Percentiles rank a stretch among this genome's conserved stretches.
Evolutionary conservation across 2,888 invertebrate species (phyloP).

Genomic region (Seladonia tumulorum): DNA sequence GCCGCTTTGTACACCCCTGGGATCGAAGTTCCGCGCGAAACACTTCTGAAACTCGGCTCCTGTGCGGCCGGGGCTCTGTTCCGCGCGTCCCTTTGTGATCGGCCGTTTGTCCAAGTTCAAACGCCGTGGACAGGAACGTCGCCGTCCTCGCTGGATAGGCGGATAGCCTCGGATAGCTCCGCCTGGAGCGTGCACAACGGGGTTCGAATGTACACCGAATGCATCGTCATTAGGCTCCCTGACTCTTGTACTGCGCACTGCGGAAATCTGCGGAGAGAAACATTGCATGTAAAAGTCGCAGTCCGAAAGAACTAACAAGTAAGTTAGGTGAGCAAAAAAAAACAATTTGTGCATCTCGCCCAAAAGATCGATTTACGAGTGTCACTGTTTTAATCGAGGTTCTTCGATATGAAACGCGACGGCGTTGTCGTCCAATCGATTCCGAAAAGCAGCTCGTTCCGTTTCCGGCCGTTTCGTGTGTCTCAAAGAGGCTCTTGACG

Average conservation of each 20-base stretch:
- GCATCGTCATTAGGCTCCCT: background rate
- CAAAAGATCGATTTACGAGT: too few species aligned
- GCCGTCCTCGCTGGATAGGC: background rate
- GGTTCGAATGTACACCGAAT: background rate
- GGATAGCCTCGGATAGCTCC: background rate
- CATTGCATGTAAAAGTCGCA: background rate
- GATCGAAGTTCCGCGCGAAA: constrained; percentile 44
- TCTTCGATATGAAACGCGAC: background rate
- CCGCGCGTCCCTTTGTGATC: constrained; percentile 49
- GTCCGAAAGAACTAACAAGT: background rate
- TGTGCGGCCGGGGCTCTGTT: constrained; percentile 2
- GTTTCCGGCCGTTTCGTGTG: background rate
- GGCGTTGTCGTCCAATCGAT: background rate
- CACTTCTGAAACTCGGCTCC: constrained; percentile 40
- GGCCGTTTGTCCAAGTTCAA: constrained; percentile 50
- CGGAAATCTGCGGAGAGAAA: background rate
- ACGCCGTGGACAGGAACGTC: constrained; percentile 30
- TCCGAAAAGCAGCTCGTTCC: background rate
- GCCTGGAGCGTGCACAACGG: background rate
- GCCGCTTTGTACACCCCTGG: constrained; percentile 39
- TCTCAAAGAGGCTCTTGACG: background rate
- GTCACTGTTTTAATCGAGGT: too few species aligned
- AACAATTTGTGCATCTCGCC: too few species aligned
- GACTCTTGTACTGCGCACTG: background rate
- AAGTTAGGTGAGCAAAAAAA: too few species aligned